Evolutionary conservation across 2,888 invertebrate species (phyloP), one percentile per base, ranked within the genome.

Genomic region (Horisme vitalbata): DNA sequence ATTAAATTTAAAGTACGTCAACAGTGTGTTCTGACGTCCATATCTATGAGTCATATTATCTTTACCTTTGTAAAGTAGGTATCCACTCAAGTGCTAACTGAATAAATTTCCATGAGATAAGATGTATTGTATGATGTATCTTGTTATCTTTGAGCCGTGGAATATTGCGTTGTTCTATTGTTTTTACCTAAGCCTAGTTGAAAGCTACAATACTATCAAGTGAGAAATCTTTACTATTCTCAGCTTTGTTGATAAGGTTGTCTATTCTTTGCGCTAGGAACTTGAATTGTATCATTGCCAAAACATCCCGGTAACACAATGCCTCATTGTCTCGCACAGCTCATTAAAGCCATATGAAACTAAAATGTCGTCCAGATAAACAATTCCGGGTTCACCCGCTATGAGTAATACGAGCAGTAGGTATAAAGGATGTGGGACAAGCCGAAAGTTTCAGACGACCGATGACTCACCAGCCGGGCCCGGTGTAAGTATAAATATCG

Each of bases 341-440:
- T 50, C 50, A 52, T 56, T 56, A 45, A 46, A 45, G 38, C 31
- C 36, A 45, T 44, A 45, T 39, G 48, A 39, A 35, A 51, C 52
- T 45, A 52, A 48, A 59, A 52, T 46, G 41, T 51, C 56, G 12
- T 48, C 41, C 27, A 46, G 44, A 65, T 73, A 76, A 74, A 68
- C 66, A 65, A 83, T 87, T 86, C 84, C 87, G 87, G 86, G 85
- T 86, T 84, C 75, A 66, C 77, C 73, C 71, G 70, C 71, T 69
- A 73, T 88, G 89, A 87, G 82, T 88, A 87, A 88, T 82, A 68
- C 77, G 63, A 73, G 70, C 67, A 76, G 76, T 32, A 23, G 21
- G 21, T 75, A 79, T 79, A 80, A 75, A 83, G 84, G 86, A 88
- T 87, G 78, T 87, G 80, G 88, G 79, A 83, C 85, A 86, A 83